Evolutionary conservation across 2,113 vertebrate genomes (phyloP).

Genomic region (Passer domesticus): DNA sequence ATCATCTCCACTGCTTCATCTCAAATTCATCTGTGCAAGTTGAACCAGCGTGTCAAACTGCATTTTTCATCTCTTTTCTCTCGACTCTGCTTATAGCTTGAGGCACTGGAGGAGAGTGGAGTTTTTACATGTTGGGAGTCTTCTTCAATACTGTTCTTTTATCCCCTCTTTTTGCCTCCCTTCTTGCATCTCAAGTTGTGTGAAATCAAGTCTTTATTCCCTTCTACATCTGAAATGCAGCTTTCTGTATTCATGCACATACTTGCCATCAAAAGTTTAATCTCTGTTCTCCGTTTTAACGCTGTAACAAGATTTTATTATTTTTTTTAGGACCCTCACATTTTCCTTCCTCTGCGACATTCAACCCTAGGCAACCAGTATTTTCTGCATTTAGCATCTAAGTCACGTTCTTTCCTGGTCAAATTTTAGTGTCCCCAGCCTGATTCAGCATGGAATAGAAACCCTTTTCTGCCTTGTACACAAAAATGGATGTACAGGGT

Average conservation of each 20-base stretch:
- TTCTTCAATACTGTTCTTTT: slow-evolving; percentile 3
- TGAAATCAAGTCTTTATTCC: neutral
- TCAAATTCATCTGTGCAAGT: neutral
- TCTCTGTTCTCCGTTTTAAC: neutral
- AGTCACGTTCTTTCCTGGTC: neutral
- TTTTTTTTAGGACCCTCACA: neutral
- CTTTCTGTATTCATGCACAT: slow-evolving; percentile 18
- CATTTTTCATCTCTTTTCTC: slow-evolving; percentile 46
- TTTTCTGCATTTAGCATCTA: neutral
- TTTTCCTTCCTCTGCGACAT: neutral
- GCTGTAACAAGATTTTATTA: neutral
- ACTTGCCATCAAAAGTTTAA: neutral
- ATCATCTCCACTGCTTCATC: slow-evolving; percentile 6
- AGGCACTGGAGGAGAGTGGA: slow-evolving; percentile 7
- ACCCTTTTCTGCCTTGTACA: neutral
- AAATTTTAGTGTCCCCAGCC: neutral
- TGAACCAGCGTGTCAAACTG: slow-evolving; percentile 4
- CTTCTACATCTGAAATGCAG: neutral
- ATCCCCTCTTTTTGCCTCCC: neutral
- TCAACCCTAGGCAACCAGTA: neutral
- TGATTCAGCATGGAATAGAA: neutral
- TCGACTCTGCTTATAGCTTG: neutral
- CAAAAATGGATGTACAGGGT: neutral
- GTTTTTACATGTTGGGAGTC: slow-evolving; percentile 18
- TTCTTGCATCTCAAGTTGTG: neutral